Evolutionary conservation across 1,140 invertebrate genomes (phyloP).

Genomic region (Drosophila melanica): DNA sequence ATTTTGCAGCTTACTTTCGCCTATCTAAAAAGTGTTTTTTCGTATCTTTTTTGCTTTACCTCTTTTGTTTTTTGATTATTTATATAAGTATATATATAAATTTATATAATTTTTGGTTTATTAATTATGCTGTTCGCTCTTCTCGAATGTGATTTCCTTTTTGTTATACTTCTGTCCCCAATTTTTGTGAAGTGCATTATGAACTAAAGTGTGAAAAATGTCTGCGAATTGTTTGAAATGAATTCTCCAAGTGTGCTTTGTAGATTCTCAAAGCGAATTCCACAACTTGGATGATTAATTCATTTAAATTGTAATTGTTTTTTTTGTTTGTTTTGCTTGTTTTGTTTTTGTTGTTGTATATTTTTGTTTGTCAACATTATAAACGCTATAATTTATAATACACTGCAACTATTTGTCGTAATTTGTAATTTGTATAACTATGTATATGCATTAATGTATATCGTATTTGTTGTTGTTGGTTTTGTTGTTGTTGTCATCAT

Average conservation of each 20-base stretch:
- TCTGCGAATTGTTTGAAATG: constrained; percentile 12
- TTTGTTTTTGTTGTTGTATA: constrained; percentile 16
- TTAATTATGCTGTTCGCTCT: constrained; percentile 11
- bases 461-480: constrained; percentile 42
- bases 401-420: constrained; percentile 44
- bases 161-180: constrained; percentile 12
- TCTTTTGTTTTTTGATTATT: constrained; percentile 27
- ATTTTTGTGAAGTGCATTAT: constrained; percentile 18
- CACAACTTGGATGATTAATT: background rate
- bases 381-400: constrained; percentile 57
- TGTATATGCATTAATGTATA: constrained; percentile 48
- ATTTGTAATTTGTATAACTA: constrained; percentile 50
- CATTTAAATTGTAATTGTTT: background rate
- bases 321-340: background rate
- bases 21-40: constrained; percentile 43
- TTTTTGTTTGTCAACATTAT: constrained; percentile 51
- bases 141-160: background rate
- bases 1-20: constrained; percentile 50
- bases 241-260: constrained; percentile 12
- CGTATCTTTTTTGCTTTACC: constrained; percentile 3
- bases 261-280: no score
- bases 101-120: constrained; percentile 15
- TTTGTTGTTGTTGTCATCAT: constrained; percentile 38
- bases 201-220: constrained; percentile 32
- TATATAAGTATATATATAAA: constrained; percentile 24